These are phyloP conservation scores for Agapornis canus DNA, from an alignment of 2,797 vertebrate species.

Conservation along the genomic window DNA sequence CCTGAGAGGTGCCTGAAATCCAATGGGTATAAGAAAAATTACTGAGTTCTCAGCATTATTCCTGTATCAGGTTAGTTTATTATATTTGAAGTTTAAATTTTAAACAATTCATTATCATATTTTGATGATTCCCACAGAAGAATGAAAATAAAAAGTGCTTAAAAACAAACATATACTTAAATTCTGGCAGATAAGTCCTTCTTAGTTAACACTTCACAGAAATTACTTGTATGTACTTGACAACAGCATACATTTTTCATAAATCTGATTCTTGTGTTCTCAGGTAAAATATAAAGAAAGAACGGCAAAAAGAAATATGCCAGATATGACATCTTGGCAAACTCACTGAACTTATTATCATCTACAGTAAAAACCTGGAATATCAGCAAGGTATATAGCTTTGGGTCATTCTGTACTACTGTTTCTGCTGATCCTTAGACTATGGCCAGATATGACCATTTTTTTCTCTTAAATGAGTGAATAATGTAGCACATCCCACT, in stretches of 20 bases:
- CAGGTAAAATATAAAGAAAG: conserved; percentile 42
- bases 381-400: background rate
- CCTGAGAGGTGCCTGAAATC: conserved; percentile 49
- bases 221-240: conserved; percentile 69
- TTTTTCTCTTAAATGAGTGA: background rate
- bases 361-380: conserved; percentile 4
- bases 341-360: conserved; percentile 30
- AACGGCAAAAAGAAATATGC: conserved; percentile 61
- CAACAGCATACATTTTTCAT: conserved; percentile 75
- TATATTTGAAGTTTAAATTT: conserved; percentile 65
- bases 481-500: background rate
- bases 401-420: background rate
- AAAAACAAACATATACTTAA: conserved; percentile 57
- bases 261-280: conserved; percentile 69
- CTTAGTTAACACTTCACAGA: conserved; percentile 74
- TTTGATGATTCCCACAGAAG: conserved; percentile 63
- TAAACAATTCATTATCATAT: conserved; percentile 67
- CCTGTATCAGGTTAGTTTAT: conserved; percentile 60
- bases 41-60: conserved; percentile 57
- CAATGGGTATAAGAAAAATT: conserved; percentile 13
- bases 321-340: conserved; percentile 54
- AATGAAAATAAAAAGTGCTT: conserved; percentile 69
- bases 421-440: background rate
- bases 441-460: background rate
- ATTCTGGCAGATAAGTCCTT: conserved; percentile 73